Base-by-base conservation (phyloP, 2,888 invertebrate species). In the Subacronicta megacephala region DNA sequence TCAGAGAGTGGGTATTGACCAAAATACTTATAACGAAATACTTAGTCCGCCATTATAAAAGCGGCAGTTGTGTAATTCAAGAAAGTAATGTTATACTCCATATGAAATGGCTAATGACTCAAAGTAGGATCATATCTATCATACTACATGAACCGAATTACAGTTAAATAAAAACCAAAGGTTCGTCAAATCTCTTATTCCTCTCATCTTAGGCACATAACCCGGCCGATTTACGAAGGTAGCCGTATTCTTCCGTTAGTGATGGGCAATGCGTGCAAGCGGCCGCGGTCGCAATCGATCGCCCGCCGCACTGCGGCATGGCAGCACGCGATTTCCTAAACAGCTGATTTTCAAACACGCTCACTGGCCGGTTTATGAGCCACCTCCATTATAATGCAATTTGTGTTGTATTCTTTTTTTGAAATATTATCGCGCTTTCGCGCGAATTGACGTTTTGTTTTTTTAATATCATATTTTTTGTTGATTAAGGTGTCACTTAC, bases 231-330 rank as follows among this genome's bases (percentile, higher is more conserved):
- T 84, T 65, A 59, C 58, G 69, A 53, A 77, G 82, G 62, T 67
- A 53, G 64, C 55, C 60, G 40, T 68, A 54, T 56, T 52, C 57
- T 45, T 68, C 49, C 37, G 42, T 26, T 45, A 44, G 53, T 76
- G 70, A 64, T 64, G 69, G 65, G 56, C 67, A 64, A 81, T 85
- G 87, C 88, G 89, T 88, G 86, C 80, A 68, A 80, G 80, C 77
- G 72, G 55, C 72, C 79, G 81, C 78, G 82, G 86, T 67, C 78
- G 77, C 64, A 82, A 89, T 89, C 80, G 88, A 88, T 87, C 87
- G 75, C 46, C 58, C 78, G 84, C 78, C 87, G 88, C 88, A 88
- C 62, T 88, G 88, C 88, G 87, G 80, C 76, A 84, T 87, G 87
- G 80, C 76, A 84, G 62, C 83, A 81, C 83, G 84, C 80, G 78